Conservation (phyloP, 2,888 invertebrate species). For the Agrotis puta region DNA sequence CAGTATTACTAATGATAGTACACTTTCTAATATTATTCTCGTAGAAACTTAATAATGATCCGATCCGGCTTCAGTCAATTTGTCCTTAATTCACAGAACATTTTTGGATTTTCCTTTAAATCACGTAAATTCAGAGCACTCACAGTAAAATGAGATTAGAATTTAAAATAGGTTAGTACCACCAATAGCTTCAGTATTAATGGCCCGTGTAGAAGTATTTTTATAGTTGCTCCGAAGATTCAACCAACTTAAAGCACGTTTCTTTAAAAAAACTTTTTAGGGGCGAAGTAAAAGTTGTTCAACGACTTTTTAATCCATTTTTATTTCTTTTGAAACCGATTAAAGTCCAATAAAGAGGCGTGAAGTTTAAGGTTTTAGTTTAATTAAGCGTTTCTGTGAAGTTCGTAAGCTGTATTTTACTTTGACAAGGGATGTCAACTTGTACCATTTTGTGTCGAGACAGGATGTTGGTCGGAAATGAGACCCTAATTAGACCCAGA, state of each 20-base stretch:
- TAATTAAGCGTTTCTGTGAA: slow-evolving; percentile 42
- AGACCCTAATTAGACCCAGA: slow-evolving; percentile 17
- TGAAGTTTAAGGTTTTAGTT: slow-evolving; percentile 33
- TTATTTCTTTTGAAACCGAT: slow-evolving; percentile 67
- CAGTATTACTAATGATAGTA: background rate
- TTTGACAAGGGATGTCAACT: slow-evolving; percentile 19
- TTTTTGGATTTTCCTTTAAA: background rate
- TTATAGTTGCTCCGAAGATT: slow-evolving; percentile 62
- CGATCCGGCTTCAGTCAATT: background rate
- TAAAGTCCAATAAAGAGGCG: slow-evolving; percentile 60
- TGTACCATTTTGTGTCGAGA: slow-evolving; percentile 2
- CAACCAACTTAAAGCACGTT: slow-evolving; percentile 63
- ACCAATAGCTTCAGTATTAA: slow-evolving; percentile 52
- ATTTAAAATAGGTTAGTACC: slow-evolving; percentile 32
- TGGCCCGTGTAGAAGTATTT: slow-evolving; percentile 58
- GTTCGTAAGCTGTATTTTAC: slow-evolving; percentile 15
- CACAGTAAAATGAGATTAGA: slow-evolving; percentile 44
- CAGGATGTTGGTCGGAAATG: slow-evolving; percentile 44
- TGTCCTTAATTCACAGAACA: background rate
- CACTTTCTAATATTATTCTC: background rate
- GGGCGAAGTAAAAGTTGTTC: slow-evolving; percentile 66
- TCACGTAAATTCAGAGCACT: slow-evolving; percentile 19
- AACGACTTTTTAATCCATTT: slow-evolving; percentile 72
- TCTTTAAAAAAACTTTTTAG: slow-evolving; percentile 69
- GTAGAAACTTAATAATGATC: background rate